Percentiles rank a stretch among this genome's conserved stretches.
These are phyloP conservation scores for Crotalus viridis DNA, from an alignment of 2,113 vertebrate species.

Conservation along the genomic window DNA sequence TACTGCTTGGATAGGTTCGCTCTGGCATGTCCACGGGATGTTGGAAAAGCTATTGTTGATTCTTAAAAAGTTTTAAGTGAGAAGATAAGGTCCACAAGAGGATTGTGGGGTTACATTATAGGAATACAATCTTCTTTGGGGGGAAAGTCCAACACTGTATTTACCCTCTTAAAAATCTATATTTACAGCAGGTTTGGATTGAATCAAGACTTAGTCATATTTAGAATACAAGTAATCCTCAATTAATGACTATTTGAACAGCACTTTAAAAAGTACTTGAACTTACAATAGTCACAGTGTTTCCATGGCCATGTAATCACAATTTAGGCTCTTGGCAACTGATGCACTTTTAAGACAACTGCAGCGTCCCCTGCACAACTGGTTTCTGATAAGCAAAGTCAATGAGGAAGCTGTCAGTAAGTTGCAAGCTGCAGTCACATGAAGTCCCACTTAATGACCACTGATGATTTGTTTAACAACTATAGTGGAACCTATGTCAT, in stretches of 20 bases:
- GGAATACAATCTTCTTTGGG: background rate
- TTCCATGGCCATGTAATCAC: background rate
- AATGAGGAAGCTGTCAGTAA: background rate
- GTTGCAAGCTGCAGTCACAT: background rate
- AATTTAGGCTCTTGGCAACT: background rate
- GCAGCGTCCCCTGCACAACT: background rate
- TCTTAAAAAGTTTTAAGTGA: background rate
- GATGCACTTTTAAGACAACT: background rate
- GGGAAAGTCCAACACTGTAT: background rate
- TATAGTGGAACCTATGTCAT: background rate
- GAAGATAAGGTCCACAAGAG: background rate
- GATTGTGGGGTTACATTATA: background rate
- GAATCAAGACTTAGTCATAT: background rate
- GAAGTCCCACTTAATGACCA: background rate
- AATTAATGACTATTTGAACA: background rate
- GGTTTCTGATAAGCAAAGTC: background rate
- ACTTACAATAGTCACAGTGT: background rate
- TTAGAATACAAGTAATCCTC: background rate
- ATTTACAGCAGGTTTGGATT: background rate
- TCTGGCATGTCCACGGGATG: background rate
- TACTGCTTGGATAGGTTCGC: background rate
- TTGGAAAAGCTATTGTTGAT: background rate
- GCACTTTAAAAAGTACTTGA: background rate
- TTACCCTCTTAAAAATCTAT: background rate
- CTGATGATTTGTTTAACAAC: background rate